Evolutionary conservation across 2,797 vertebrate genomes (phyloP).

Genomic region (Petrocephalus schoutedeni): DNA sequence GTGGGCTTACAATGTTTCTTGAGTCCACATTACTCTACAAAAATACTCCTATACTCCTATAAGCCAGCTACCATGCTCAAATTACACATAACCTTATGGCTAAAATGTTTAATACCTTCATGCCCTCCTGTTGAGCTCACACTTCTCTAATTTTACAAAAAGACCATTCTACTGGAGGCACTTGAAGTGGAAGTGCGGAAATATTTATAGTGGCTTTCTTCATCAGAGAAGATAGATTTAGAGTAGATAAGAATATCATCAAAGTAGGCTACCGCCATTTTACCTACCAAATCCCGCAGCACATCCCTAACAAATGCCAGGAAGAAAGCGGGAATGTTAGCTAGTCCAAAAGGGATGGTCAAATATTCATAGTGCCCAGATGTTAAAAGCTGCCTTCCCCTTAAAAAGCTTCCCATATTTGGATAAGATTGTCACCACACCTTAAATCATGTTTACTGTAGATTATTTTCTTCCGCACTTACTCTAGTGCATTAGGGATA

Average conservation of each 20-base stretch:
- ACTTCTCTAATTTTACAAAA: neutral
- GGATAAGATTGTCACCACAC: neutral
- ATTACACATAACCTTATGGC: neutral
- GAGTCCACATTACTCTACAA: neutral
- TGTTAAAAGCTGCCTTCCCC: neutral
- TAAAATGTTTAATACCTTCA: neutral
- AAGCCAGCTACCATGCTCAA: neutral
- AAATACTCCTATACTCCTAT: neutral
- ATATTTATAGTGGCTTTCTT: neutral
- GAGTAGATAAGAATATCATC: neutral
- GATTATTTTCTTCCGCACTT: neutral
- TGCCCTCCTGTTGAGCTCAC: neutral
- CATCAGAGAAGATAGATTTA: neutral
- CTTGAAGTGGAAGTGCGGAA: neutral
- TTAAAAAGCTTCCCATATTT: neutral
- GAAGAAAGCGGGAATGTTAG: neutral
- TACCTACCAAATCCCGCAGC: neutral
- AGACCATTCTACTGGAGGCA: neutral
- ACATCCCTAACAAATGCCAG: constrained; percentile 1
- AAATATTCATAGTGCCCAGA: neutral
- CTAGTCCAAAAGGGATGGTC: neutral
- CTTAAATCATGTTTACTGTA: neutral
- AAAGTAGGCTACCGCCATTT: neutral
- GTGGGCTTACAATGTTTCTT: neutral
- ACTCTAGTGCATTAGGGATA: neutral